Evolutionary conservation across 1,140 invertebrate species (phyloP).

Genomic region (Scaptomyza graminum): DNA sequence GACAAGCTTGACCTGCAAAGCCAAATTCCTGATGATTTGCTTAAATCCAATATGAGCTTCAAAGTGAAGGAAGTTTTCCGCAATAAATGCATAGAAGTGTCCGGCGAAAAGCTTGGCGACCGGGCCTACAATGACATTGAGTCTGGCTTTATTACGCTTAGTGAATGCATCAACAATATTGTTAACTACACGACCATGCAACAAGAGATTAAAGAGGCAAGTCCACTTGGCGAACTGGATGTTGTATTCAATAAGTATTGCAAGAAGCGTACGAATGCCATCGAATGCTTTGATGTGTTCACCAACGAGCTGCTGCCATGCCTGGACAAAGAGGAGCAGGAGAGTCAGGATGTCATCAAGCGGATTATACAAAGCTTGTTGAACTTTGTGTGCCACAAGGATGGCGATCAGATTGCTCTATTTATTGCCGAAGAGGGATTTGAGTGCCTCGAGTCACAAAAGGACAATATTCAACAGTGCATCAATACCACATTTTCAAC

Average conservation of each 20-base stretch:
- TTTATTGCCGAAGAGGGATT: conserved; percentile 91
- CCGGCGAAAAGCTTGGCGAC: conserved; percentile 65
- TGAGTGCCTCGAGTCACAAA: conserved; percentile 88
- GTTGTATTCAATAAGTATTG: conserved; percentile 86
- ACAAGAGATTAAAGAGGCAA: conserved; percentile 87
- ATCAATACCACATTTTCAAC: conserved; percentile 86
- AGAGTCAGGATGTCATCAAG: conserved; percentile 84
- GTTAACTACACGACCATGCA: conserved; percentile 85
- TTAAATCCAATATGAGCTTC: conserved; percentile 45
- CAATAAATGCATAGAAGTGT: conserved; percentile 72
- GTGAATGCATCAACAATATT: conserved; percentile 84
- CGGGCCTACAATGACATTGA: conserved; percentile 61
- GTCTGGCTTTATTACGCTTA: conserved; percentile 51
- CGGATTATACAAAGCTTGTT: conserved; percentile 88
- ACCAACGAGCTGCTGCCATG: conserved; percentile 86
- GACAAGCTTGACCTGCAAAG: conserved; percentile 61
- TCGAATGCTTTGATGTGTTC: conserved; percentile 87
- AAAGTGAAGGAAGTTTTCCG: conserved; percentile 53
- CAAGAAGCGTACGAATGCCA: conserved; percentile 86
- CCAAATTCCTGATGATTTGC: conserved; percentile 48
- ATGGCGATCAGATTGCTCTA: conserved; percentile 92
- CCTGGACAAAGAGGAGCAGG: conserved; percentile 86
- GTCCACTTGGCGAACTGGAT: conserved; percentile 86
- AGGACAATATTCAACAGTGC: conserved; percentile 87
- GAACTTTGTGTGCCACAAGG: conserved; percentile 90